Conservation (phyloP, 2,113 vertebrate species). For the Etheostoma spectabile region DNA sequence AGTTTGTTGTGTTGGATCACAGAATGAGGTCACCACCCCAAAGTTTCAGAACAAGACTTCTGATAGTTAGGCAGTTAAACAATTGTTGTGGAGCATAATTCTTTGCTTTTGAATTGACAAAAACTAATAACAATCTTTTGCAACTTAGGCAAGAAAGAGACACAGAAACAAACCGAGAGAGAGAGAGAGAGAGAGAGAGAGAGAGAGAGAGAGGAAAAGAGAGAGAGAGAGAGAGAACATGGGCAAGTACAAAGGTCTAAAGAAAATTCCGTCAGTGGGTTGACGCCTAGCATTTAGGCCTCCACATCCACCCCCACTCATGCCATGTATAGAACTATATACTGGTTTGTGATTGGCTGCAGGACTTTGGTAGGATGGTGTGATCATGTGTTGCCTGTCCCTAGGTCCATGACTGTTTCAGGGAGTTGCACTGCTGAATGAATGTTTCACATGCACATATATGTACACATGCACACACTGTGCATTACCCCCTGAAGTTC, state of each 20-base stretch:
- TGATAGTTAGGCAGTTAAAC: neutral
- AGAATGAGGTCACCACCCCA: too few relatives aligned
- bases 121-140: constrained; percentile 4
- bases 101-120: neutral
- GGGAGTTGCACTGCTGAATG: neutral
- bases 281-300: constrained; percentile 53
- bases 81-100: neutral
- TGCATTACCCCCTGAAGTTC: constrained; percentile 7
- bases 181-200: neutral
- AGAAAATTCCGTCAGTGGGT: constrained; percentile 70
- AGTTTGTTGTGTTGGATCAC: too few relatives aligned
- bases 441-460: neutral
- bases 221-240: neutral
- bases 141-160: neutral
- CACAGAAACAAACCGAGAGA: neutral
- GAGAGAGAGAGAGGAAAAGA: neutral
- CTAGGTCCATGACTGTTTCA: constrained; percentile 2
- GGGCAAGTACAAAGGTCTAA: constrained; percentile 62
- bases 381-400: constrained; percentile 57
- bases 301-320: constrained; percentile 22
- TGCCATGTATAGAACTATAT: constrained; percentile 34
- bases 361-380: constrained; percentile 52
- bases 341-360: constrained; percentile 64
- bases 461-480: neutral
- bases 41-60: too few relatives aligned